Base-by-base conservation (phyloP, 2,113 vertebrate species). In the Dipodomys spectabilis region DNA sequence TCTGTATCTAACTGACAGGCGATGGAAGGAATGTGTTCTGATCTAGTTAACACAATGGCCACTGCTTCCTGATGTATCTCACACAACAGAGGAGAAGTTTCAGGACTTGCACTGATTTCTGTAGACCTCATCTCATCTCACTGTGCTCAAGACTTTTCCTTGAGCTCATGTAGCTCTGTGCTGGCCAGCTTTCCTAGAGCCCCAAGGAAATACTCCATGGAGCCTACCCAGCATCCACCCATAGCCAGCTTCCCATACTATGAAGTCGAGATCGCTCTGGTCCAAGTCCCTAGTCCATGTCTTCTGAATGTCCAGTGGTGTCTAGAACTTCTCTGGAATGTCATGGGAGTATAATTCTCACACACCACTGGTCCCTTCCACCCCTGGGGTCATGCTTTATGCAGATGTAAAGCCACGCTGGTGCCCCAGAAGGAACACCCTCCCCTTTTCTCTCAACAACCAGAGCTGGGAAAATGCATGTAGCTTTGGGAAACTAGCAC, bases 201-300 rank as follows among this genome's bases (percentile, higher is more conserved):
- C n/a, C 57, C 12, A 49, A 27, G 45, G n/a, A 35, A 15, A 28
- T 0, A 2, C 0, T 1, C 19, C 16, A 27, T 10, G 35, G n/a
- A 84, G 44, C 5, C 3, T 15, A n/a, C 25, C 25, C 6, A 7
- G n/a, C 27, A 8, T 2, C 32, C 25, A 28, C 15, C 16, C 45
- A 57, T 13, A 73, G 49, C 23, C 67, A 62, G 22, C 72, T 39
- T 74, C 23, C 12, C 4, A 53, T 13, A 44, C 49, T 44, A 5
- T 53, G 27, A 60, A 71, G 62, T 23, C 25, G 20, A 67, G 60
- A 18, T 10, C 78, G 35, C 15, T 25, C 5, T n/a, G 53, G 22
- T 20, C 49, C 15, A n/a, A 60, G 68, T 0, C 32, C 73, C 28
- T 16, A 7, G 35, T 64, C 39, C 1, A 3, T 27, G 74, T 2